Base-by-base conservation (phyloP, 2,888 invertebrate species). In the Torymus aiolomorphi region DNA sequence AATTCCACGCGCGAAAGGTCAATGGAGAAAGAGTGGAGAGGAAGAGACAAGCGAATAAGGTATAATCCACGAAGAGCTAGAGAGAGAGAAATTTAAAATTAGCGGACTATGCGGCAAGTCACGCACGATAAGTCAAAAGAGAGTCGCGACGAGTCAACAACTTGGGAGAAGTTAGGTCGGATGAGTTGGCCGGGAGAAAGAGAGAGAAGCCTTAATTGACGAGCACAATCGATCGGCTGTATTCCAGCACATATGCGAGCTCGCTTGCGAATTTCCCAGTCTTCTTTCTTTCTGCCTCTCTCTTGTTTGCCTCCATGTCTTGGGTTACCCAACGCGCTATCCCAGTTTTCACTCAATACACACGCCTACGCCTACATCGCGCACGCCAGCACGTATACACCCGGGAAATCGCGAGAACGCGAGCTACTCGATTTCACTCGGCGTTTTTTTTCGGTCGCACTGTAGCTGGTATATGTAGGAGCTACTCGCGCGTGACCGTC, bases 171-270 rank as follows among this genome's bases (percentile, higher is more conserved):
- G 42, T 42, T 18, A 11, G 20, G 31, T 5, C 18, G 62, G 18
- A 24, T 3, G 31, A 42, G 42, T 10, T 42, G 42, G 42, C 42
- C 42, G 42, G 8, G 42, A 31, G 54, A 56, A 12, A 16, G 62
- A 31, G 31, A 49, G 72, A 49, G 78, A 78, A 74, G 78, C 78
- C 78, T 63, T 69, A 74, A 78, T 78, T 73, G 78, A 74, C 69
- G 56, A 69, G 62, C 16, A 74, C 69, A 78, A 78, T 78, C 78
- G 78, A 78, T 74, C 78, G 67, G 49, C 74, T 72, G 66, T 78
- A 65, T 3, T 66, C 52, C 54, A 16, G 49, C 54, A 49, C 54
- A 61, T n/a, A 16, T 42, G 24, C 52, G 56, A 0, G 24, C 16
- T 1, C 4, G 14, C 42, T 18, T 18, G 76, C 56, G 70, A 59